phyloP scores from a whole-genome alignment of 2,113 vertebrate species.

The Etheostoma spectabile region DNA sequence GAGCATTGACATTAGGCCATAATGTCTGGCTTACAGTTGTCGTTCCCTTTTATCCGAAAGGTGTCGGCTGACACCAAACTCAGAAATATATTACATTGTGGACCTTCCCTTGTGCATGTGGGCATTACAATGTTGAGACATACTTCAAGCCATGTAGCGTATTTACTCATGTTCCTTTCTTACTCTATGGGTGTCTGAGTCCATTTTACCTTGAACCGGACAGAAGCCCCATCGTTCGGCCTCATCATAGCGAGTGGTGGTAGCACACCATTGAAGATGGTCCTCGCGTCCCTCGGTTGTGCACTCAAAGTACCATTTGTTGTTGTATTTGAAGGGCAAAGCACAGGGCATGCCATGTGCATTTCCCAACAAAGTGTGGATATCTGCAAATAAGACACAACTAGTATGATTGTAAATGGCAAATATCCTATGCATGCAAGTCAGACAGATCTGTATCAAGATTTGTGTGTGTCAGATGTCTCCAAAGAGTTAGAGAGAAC shows the following conservation, averaged over 20 bases:
- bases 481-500: too few relatives aligned
- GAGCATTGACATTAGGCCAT: neutral
- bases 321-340: constrained; percentile 93
- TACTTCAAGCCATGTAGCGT: neutral
- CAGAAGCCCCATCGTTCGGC: constrained; percentile 95
- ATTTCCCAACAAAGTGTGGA: constrained; percentile 91
- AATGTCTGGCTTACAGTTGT: neutral
- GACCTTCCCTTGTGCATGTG: neutral
- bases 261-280: constrained; percentile 90
- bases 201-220: constrained; percentile 86
- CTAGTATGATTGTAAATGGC: neutral
- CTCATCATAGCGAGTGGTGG: constrained; percentile 88
- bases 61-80: neutral
- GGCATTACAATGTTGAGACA: neutral
- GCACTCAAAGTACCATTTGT: constrained; percentile 91
- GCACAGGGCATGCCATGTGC: constrained; percentile 89
- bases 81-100: neutral
- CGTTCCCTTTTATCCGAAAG: neutral
- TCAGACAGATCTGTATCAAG: too few relatives aligned
- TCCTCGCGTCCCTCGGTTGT: constrained; percentile 89
- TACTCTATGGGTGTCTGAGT: neutral
- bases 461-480: neutral
- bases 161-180: neutral
- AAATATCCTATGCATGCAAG: neutral
- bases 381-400: constrained; percentile 82